Evolutionary conservation across 2,888 invertebrate species (phyloP), one percentile per base, ranked within the genome.

Genomic region (Dermolepida albohirtum): DNA sequence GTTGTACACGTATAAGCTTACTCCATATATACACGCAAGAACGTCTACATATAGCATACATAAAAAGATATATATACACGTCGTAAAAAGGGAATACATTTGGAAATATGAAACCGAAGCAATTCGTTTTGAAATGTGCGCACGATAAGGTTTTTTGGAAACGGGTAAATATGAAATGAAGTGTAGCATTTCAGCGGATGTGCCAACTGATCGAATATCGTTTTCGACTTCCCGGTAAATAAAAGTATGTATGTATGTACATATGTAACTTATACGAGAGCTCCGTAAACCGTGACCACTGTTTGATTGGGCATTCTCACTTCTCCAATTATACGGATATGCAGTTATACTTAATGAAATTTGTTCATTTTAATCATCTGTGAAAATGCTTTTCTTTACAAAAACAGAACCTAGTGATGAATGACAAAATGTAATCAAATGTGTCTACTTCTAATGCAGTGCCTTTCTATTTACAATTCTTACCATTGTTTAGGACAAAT

Each of bases 151-250:
- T 54, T 54, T 54, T 54, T 59, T 43, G 59, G 44, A 27, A 59
- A 14, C 59, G 44, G 40, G 12, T 59, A 59, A 59, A 59, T 59
- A 59, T 43, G 44, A 59, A 59, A 59, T 59, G 59, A 59, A 59
- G 59, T 59, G 59, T 34, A 44, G 44, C 43, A 34, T 59, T 59
- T 44, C 44, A 44, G 10, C 44, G 59, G 59, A 59, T 59, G 59
- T 44, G 29, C 44, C 59, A 29, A 59, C 59, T 44, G 59, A 59
- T 59, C 59, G 44, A 59, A 59, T 59, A 59, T 47, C 59, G 59
- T 59, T 59, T 59, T 17, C 54, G 17, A 39, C 54, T 54, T 54
- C 54, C 14, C 40, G 10, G 40, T 40, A 40, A 54, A 54, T 54
- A 54, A 54, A 54, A 54, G 54, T 40, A 40, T 40, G 54, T 40